Base-by-base conservation (phyloP, 2,113 vertebrate genomes). In the Diglossa brunneiventris region DNA sequence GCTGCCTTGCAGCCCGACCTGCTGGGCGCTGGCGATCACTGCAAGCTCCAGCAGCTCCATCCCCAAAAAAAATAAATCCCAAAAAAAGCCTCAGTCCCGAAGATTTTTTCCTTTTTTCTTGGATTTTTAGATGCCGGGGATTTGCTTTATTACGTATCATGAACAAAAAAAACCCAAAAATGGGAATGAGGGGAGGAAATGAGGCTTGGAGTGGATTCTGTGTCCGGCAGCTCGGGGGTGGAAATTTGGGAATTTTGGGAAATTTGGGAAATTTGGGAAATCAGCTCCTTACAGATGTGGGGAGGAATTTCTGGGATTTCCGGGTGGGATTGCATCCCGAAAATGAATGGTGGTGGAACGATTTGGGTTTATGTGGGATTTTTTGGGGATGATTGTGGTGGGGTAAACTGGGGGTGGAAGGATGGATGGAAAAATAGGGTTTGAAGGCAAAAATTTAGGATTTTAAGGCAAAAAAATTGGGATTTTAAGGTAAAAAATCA, bases 1-100 rank as follows among this genome's bases (percentile, higher is more conserved):
- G 97, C 95, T 89, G 85, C 92, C 44, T 98, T 98, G 97, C 97
- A 98, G 98, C 98, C 93, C 98, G 63, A 97, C 98, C 98, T 98
- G 97, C 97, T 98, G 98, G 97, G 68, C 89, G 49, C 42, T 28
- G 15, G 15, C 13, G 5, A 59, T 70, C 97, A 97, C n/a, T 77
- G 62, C 66, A 87, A 2, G 16, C 72, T 49, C 83, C 68, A 0
- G 17, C 56, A 2, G 9, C 30, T 16, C 31, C 50, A 2, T 9
- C n/a, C 41, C 1, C 10, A 35, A 5, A 33, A 5, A 37, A 37
- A 37, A n/a, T n/a, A n/a, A 16, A 56, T 21, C 0, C 21, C 55
- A 8, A 15, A 23, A 58, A 58, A 58, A 9, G 2, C 56, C 44
- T 11, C 46, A 0, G 21, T 12, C 74, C 30, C 31, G 9, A 10